Evolutionary conservation across 2,888 invertebrate genomes (phyloP).

Genomic region (Diplazon laetatorius): DNA sequence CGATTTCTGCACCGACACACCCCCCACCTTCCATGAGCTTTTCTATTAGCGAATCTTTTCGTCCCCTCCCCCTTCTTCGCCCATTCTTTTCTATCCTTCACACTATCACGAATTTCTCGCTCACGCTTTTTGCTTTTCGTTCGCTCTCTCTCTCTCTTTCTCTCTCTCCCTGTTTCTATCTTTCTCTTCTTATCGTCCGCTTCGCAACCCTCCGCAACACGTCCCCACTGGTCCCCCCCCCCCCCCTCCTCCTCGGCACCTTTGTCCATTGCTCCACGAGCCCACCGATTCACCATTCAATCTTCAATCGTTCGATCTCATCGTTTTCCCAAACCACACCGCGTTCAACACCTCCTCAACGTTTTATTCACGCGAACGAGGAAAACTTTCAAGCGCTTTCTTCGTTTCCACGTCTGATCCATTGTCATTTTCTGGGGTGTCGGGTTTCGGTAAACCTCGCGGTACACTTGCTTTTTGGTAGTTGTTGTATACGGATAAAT

Average conservation of each 20-base stretch:
- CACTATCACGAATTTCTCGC: conserved; percentile 43
- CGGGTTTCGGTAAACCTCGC: not conserved
- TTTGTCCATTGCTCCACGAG: too few species aligned
- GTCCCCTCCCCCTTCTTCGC: conserved; percentile 29
- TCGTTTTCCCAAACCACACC: conserved; percentile 27
- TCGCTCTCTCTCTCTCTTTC: conserved; percentile 57
- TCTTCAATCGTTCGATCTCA: conserved; percentile 30
- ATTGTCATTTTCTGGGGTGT: conserved; percentile 6
- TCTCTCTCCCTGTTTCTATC: conserved; percentile 59
- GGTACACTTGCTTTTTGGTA: not conserved
- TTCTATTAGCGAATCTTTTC: conserved; percentile 64
- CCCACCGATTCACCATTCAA: conserved; percentile 32
- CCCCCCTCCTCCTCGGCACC: too few species aligned
- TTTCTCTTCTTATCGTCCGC: conserved; percentile 48
- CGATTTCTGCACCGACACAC: conserved; percentile 8
- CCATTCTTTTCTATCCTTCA: conserved; percentile 11
- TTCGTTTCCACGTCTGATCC: not conserved
- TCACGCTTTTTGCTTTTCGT: conserved; percentile 2
- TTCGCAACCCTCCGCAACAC: not conserved
- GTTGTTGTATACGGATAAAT: not conserved
- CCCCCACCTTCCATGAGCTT: conserved; percentile 31
- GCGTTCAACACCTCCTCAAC: not conserved
- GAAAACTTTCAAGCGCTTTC: conserved; percentile 48
- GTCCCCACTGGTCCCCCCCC: too few species aligned
- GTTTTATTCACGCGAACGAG: conserved; percentile 35